Evolutionary conservation across 2,797 vertebrate genomes (phyloP), one percentile per base, ranked within the genome.

Genomic region (Argentina silus): DNA sequence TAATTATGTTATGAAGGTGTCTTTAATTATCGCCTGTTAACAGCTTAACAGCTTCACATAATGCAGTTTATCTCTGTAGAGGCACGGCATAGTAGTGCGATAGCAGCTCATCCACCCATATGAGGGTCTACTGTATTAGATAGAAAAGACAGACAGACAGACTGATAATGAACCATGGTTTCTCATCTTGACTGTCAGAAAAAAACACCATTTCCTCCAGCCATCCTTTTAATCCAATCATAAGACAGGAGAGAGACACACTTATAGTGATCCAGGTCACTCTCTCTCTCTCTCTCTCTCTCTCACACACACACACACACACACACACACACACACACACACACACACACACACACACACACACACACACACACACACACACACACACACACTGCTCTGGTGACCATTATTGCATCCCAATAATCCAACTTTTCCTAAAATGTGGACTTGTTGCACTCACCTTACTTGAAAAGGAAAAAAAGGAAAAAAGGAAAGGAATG

Each of bases 311-410:
- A 7, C 55, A 19, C 27, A 55, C 47, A 48, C 47, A 48, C 11
- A 48, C 7, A 48, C 47, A 17, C 3, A 21, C 8, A 57, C 23
- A 62, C 23, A 62, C 11, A 43, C 11, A n/a, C 11, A 62, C 23
- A 62, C 23, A 62, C 11, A 51, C 50, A 51, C 50, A 51, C 50
- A 51, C 50, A 51, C 50, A 51, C 50, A 51, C 50, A 51, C 50
- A 51, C 50, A 51, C 50, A 51, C 50, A 51, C 50, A 51, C 50
- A 51, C 50, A 51, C 50, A 51, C 11, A 51, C 50, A 51, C 50
- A 51, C 48, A 50, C 48, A 50, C n/a, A n/a, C n/a, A n/a, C n/a
- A n/a, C n/a, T n/a, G n/a, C n/a, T n/a, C n/a, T n/a, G n/a, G n/a
- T n/a, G 8, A 50, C 48, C 9, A n/a, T n/a, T n/a, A n/a, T n/a